Evolutionary conservation across 2,888 invertebrate genomes (phyloP).

Genomic region (Drosophila paucipuncta): DNA sequence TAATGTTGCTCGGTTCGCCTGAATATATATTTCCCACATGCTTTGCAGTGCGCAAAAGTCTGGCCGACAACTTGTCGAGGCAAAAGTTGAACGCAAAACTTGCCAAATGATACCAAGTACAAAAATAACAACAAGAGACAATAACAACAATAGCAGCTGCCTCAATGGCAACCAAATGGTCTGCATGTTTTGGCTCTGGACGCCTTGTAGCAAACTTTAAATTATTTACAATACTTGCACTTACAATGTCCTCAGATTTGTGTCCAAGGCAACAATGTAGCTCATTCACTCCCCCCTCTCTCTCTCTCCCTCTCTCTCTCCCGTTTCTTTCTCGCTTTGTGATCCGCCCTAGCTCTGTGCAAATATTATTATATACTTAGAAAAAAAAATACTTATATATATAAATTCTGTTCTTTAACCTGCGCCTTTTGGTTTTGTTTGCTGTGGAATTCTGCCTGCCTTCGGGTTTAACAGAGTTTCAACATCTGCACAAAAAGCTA

Average conservation of each 20-base stretch:
- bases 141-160: conserved; percentile 29
- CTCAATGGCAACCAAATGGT: conserved; percentile 66
- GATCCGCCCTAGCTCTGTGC: not conserved
- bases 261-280: conserved; percentile 52
- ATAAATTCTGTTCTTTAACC: conserved; percentile 26
- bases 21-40: conserved; percentile 38
- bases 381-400: conserved; percentile 10
- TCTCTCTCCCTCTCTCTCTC: not conserved
- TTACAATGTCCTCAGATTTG: conserved; percentile 51
- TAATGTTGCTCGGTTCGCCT: conserved; percentile 10
- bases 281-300: conserved; percentile 1
- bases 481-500: conserved; percentile 9
- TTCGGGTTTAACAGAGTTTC: conserved; percentile 8
- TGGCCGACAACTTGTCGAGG: conserved; percentile 47
- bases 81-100: conserved; percentile 58
- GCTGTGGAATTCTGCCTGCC: conserved; percentile 10
- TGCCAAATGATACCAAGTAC: conserved; percentile 68
- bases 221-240: conserved; percentile 71
- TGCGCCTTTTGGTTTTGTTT: conserved; percentile 23
- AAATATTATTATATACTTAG: conserved; percentile 29
- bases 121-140: conserved; percentile 27
- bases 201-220: conserved; percentile 67
- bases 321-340: not conserved
- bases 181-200: conserved; percentile 57
- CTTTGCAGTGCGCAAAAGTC: conserved; percentile 25